phyloP scores from a whole-genome alignment of 37 sponge, comb jelly and placozoan genomes.

The Theonella swinhoei region DNA sequence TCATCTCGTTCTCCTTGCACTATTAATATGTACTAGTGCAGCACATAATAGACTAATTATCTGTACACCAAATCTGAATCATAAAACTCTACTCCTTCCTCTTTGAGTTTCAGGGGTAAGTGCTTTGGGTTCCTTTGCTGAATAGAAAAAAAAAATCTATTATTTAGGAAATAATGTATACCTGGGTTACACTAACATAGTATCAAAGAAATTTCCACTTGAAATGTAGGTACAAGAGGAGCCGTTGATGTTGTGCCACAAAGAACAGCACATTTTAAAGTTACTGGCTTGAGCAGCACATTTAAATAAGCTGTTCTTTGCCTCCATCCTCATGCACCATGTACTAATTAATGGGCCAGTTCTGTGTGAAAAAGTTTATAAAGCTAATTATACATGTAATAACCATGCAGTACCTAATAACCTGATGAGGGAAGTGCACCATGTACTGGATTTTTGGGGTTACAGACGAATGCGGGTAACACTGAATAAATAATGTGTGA shows the following conservation, averaged over 20 bases:
- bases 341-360: slow-evolving; percentile 24
- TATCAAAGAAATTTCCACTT: not conserved
- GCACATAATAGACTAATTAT: too few relatives aligned
- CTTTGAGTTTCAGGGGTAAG: too few relatives aligned
- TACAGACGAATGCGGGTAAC: not conserved
- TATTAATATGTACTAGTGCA: too few relatives aligned
- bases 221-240: slow-evolving; percentile 22
- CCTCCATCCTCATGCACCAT: slow-evolving; percentile 59
- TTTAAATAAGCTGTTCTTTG: slow-evolving; percentile 44
- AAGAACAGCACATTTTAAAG: slow-evolving; percentile 27
- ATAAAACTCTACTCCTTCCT: too few relatives aligned
- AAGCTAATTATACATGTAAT: not conserved
- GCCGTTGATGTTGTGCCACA: slow-evolving; percentile 29
- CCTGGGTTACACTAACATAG: slow-evolving; percentile 3
- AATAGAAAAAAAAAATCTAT: too few relatives aligned
- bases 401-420: not conserved
- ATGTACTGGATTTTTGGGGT: slow-evolving; percentile 11
- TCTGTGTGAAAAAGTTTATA: slow-evolving; percentile 11
- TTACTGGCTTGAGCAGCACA: slow-evolving; percentile 22
- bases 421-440: slow-evolving; percentile 2
- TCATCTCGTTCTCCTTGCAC: too few relatives aligned
- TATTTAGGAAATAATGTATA: too few relatives aligned
- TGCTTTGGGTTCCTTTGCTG: too few relatives aligned
- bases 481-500: not conserved
- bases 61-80: too few relatives aligned